Base-by-base conservation (phyloP, 2,797 vertebrate species). In the Esox masquinongy region DNA sequence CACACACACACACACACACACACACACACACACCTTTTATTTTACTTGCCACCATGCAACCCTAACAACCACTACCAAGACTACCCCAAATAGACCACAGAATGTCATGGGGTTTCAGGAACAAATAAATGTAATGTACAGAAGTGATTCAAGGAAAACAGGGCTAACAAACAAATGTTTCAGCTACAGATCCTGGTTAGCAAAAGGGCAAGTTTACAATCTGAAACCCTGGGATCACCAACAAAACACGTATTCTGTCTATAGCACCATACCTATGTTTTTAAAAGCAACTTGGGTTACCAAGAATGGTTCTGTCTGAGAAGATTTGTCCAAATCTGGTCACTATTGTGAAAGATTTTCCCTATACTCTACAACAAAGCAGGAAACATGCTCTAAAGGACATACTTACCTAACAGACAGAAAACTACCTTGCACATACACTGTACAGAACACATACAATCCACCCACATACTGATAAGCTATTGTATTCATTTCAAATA, bases 281-380 rank as follows among this genome's bases (percentile, higher is more conserved):
- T 6, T 22, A 59, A 59, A 59, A 64, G 53, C 72, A 69, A 68
- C 47, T 29, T 64, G 59, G 39, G 19, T 66, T 36, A 72, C 61
- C 36, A 4, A 74, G 73, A 78, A 74, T 64, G 15, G 29, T 64
- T 31, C 63, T 64, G 26, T 64, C 70, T 72, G 59, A 75, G 79
- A 80, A 75, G 81, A 70, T 79, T 75, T 74, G 69, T 72, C 68
- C 71, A 70, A 31, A 1, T 31, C 1, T 31, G 74, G 74, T 78
- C 69, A 39, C 82, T 72, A 64, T 59, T 47, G 61, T 74, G 50
- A 79, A 79, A 79, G 53, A 70, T 74, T 80, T 74, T 74, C 72
- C 72, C 11, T 34, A 31, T 34, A 73, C 68, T 59, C 66, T 59
- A 64, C 74, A 67, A 56, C 12, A 22, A 22, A 56, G 7, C n/a